Evolutionary conservation across 2,113 vertebrate species (phyloP).

Genomic region (Forbesichthys agassizii): DNA sequence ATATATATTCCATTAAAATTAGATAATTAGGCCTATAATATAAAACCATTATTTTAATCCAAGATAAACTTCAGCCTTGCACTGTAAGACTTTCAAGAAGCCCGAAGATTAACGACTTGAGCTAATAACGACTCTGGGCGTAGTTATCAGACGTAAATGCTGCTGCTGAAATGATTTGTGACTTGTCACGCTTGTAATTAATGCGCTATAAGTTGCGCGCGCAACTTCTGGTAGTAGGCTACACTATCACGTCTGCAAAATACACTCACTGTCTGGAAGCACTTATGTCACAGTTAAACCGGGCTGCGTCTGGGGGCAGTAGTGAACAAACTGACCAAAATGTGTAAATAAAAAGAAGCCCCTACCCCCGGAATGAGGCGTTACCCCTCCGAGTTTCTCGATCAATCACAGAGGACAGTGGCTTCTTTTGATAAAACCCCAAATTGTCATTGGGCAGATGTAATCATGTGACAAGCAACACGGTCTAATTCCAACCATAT

Average conservation of each 20-base stretch:
- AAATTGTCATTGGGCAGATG: conserved; percentile 99
- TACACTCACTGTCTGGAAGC: background rate
- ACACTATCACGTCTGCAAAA: conserved; percentile 36
- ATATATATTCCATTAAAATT: too few relatives aligned
- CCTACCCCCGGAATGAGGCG: conserved; percentile 92
- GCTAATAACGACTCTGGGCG: conserved; percentile 88
- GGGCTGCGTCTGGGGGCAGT: conserved; percentile 27
- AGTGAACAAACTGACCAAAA: conserved; percentile 75
- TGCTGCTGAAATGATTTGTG: conserved; percentile 87
- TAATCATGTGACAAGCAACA: conserved; percentile 99
- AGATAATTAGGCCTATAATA: background rate
- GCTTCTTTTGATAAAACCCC: conserved; percentile 99
- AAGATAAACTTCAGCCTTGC: background rate
- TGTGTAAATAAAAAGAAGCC: conserved; percentile 90
- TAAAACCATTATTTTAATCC: background rate
- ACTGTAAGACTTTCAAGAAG: conserved; percentile 6
- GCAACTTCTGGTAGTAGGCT: background rate
- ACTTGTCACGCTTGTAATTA: conserved; percentile 58
- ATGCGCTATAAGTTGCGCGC: background rate
- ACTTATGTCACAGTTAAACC: conserved; percentile 23
- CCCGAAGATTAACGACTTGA: conserved; percentile 89
- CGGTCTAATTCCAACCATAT: conserved; percentile 99
- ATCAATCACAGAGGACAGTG: conserved; percentile 99
- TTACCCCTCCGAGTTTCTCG: conserved; percentile 93
- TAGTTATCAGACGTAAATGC: conserved; percentile 69